Base-by-base conservation (phyloP, 2,797 vertebrate species). In the Chaetophractus vellerosus region DNA sequence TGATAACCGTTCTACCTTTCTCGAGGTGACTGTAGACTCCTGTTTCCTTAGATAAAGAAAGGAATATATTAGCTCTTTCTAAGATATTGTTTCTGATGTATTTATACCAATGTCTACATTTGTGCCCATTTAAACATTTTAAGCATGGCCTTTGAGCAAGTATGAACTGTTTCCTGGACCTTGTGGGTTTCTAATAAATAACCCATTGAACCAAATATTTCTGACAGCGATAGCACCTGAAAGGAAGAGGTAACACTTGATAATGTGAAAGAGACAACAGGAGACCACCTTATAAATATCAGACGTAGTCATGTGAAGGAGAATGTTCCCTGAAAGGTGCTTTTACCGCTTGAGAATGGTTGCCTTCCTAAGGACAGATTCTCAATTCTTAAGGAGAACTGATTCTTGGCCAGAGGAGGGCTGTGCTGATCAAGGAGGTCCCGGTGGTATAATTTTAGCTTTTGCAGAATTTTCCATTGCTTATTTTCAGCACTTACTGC, bases 391-490 rank as follows among this genome's bases (percentile, higher is more conserved):
- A 79, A 11, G 80, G 52, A 48, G 96, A 86, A 88, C 76, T 28
- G 18, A 64, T 96, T 96, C 97, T 97, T 28, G 8, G 79, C 64
- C 80, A 92, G 96, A 63, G 78, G 97, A 97, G 90, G 88, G 5
- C 92, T 97, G 45, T 89, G 76, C 93, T 88, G 94, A 96, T 91
- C 88, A 52, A 90, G 88, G 63, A 96, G 88, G 91, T 91, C 92
- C 94, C 81, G 0, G 59, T 45, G 83, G 94, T 80, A 79, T 96
- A 95, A 96, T 96, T 97, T 96, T 52, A 97, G 95, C 89, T 88
- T 96, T 95, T 95, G 96, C 69, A 88, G 96, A 96, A 95, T 96
- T 98, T 98, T 98, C 91, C 94, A 75, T 97, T 95, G 96, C 96
- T 97, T 97, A 97, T 96, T 36, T 48, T 36, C 94, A 95, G 91